Evolutionary conservation across 2,888 invertebrate genomes (phyloP), one percentile per base, ranked within the genome.

Genomic region (Melanargia galathea): DNA sequence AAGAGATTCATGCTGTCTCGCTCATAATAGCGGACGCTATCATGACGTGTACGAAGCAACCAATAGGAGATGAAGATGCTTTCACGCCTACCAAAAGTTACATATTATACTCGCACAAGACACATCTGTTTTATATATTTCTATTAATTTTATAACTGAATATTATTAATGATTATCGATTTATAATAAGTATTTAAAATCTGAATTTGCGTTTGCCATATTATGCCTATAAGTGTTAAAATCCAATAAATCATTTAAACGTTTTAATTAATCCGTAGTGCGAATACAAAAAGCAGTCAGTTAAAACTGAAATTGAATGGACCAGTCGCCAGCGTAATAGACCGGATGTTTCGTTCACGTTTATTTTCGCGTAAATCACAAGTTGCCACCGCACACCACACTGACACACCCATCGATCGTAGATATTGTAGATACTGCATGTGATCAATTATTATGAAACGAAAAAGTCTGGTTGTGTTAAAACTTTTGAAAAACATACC

Each of bases 361-460:
- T 67, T 67, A 67, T 67, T 63, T 67, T 63, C 65, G 54, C 58
- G 63, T 67, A 57, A 67, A 67, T 67, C 62, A 67, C 63, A 60
- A 60, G 63, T 60, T 60, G 60, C 57, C 43, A 65, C 64, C 51
- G 49, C 61, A 64, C 43, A 65, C 64, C 51, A 45, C 61, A 64
- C 51, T 62, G 67, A 62, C 64, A 57, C 45, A 64, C 59, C 61
- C 64, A 55, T 64, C 51, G 58, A 66, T 62, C 58, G 66, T 66
- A 30, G 3, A 8, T 30, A 62, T 64, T 64, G 66, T 61, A 64
- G 58, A 61, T 57, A 61, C 16, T 51, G 51, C 30, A 18, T 30
- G 16, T 51, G 1, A 51, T 51, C 30, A 30, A 33, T 48, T 51
- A 48, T 24, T 22, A 46, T 46, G 22, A 48, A 24, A 48, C 22